Evolutionary conservation across 1,140 invertebrate species (phyloP).

Genomic region (Helicoverpa zea): DNA sequence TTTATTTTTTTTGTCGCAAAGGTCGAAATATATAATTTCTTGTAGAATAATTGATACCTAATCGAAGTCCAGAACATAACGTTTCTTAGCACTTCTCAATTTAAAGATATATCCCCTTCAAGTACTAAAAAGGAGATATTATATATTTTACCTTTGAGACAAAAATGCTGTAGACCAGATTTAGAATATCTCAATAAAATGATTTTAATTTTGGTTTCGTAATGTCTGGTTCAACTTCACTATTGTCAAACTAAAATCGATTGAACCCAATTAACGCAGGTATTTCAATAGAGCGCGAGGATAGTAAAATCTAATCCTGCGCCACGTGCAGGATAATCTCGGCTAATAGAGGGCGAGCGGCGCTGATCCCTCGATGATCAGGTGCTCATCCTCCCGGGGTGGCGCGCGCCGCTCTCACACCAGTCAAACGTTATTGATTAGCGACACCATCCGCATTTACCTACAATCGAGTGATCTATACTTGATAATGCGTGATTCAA

Average conservation of each 20-base stretch:
- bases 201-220: neutral
- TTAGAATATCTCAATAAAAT: too few species aligned
- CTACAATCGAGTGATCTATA: too few species aligned
- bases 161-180: too few species aligned
- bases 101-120: too few species aligned
- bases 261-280: conserved; percentile 61
- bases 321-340: conserved; percentile 83
- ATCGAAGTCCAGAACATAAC: too few species aligned
- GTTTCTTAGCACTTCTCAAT: too few species aligned
- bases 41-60: too few species aligned
- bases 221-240: neutral
- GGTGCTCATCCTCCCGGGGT: conserved; percentile 63
- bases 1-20: too few species aligned
- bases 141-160: too few species aligned
- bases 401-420: neutral
- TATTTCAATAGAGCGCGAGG: conserved; percentile 50
- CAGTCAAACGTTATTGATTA: conserved; percentile 18
- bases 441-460: neutral
- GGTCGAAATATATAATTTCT: too few species aligned
- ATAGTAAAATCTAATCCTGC: conserved; percentile 61
- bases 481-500: too few species aligned
- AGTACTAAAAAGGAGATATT: too few species aligned
- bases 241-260: conserved; percentile 38
- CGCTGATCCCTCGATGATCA: conserved; percentile 77
- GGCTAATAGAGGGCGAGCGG: conserved; percentile 76